phyloP scores from a whole-genome alignment of 2,113 vertebrate genomes.

The Oostethus manadensis region DNA sequence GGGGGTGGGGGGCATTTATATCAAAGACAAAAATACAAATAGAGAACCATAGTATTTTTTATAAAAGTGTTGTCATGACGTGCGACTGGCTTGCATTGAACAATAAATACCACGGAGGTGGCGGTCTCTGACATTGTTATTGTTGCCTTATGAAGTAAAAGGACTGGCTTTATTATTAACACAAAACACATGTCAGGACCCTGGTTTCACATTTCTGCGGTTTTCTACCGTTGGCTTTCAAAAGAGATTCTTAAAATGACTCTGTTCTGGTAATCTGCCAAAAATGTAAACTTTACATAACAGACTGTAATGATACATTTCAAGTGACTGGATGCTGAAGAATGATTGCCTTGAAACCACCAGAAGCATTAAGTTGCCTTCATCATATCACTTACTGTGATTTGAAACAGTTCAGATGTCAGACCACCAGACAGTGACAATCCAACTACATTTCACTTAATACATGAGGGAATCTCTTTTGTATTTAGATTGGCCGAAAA shows the following conservation, averaged over 20 bases:
- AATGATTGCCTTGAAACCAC: neutral
- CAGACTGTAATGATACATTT: neutral
- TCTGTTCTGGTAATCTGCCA: neutral
- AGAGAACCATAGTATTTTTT: conserved; percentile 23
- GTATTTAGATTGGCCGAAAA: conserved; percentile 37
- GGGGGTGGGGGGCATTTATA: conserved; percentile 5
- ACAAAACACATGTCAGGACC: conserved; percentile 43
- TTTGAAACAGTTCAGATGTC: conserved; percentile 5
- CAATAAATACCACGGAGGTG: conserved; percentile 45
- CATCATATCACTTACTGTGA: conserved; percentile 4
- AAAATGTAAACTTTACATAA: neutral
- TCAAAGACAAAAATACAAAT: conserved; percentile 12
- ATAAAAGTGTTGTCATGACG: conserved; percentile 58
- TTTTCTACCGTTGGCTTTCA: conserved; percentile 9
- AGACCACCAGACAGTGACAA: neutral
- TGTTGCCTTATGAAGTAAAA: conserved; percentile 20
- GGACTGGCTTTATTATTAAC: conserved; percentile 37
- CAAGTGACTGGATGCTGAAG: neutral
- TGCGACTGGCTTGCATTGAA: conserved; percentile 69
- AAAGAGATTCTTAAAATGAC: conserved; percentile 29
- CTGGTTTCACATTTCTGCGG: conserved; percentile 31
- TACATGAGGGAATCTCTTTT: conserved; percentile 3
- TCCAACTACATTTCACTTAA: conserved; percentile 8
- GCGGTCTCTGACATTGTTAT: conserved; percentile 2
- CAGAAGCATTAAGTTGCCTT: neutral